Conservation (phyloP, 2,797 vertebrate genomes). For the Balearica regulorum region DNA sequence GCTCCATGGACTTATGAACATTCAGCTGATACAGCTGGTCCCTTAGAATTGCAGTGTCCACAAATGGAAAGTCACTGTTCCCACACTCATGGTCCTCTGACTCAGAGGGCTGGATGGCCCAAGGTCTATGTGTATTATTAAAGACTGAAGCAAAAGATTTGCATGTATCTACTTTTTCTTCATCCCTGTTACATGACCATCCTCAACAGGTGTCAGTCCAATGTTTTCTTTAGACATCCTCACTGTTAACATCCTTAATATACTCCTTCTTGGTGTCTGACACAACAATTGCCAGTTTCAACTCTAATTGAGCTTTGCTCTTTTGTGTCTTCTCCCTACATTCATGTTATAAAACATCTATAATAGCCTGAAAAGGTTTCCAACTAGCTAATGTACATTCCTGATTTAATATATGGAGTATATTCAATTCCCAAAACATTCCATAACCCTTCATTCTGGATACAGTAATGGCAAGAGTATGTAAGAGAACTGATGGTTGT, state of each 20-base stretch:
- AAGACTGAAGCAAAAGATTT: not conserved
- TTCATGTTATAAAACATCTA: not conserved
- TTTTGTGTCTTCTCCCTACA: not conserved
- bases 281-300: not conserved
- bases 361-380: not conserved
- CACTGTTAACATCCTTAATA: not conserved
- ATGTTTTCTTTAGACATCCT: not conserved
- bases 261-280: not conserved
- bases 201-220: too few species aligned
- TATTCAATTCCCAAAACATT: not conserved
- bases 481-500: not conserved
- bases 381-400: not conserved
- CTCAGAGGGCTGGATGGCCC: not conserved
- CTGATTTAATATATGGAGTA: not conserved
- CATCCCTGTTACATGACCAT: not conserved
- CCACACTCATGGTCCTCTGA: not conserved
- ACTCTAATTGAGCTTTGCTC: not conserved
- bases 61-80: not conserved
- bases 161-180: not conserved
- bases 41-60: not conserved
- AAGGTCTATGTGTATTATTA: not conserved
- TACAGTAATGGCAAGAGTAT: not conserved
- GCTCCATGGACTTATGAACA: not conserved
- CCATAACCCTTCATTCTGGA: not conserved
- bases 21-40: not conserved